These are phyloP conservation scores for Drosophila ficusphila DNA, from an alignment of 1,140 invertebrate species.

Conservation along the genomic window DNA sequence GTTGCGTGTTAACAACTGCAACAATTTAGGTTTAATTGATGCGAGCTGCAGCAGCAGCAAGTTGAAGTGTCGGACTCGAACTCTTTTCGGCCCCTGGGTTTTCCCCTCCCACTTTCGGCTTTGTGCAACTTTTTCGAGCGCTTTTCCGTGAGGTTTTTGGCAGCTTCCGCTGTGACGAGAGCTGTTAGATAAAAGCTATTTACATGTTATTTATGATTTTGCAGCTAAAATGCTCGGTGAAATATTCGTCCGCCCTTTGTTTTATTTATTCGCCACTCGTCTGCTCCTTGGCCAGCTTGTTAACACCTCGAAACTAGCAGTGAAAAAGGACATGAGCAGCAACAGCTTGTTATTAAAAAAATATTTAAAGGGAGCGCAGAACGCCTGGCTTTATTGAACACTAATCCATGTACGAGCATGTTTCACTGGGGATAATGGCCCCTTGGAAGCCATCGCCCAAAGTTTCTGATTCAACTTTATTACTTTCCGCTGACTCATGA, in stretches of 20 bases:
- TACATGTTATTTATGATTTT: slow-evolving; percentile 83
- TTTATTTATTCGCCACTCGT: slow-evolving; percentile 44
- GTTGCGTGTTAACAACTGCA: slow-evolving; percentile 82
- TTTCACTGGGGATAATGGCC: slow-evolving; percentile 58
- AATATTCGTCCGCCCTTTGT: slow-evolving; percentile 34
- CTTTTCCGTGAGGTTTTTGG: slow-evolving; percentile 43
- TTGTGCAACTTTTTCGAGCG: slow-evolving; percentile 66
- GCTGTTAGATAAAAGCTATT: slow-evolving; percentile 83
- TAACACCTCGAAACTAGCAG: slow-evolving; percentile 27
- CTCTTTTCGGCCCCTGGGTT: slow-evolving; percentile 6
- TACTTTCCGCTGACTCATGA: slow-evolving; percentile 75
- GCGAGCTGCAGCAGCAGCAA: slow-evolving; percentile 63
- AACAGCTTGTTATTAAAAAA: slow-evolving; percentile 43
- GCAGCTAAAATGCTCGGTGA: slow-evolving; percentile 79
- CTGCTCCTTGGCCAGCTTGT: slow-evolving; percentile 35
- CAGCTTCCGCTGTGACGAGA: slow-evolving; percentile 76
- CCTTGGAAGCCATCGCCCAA: not conserved
- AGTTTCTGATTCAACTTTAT: slow-evolving; percentile 57
- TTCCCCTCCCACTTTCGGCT: slow-evolving; percentile 10
- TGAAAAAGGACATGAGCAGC: slow-evolving; percentile 3
- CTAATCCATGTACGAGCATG: slow-evolving; percentile 72
- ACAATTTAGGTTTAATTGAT: slow-evolving; percentile 83
- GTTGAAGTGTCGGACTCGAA: slow-evolving; percentile 62
- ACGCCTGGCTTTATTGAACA: slow-evolving; percentile 62
- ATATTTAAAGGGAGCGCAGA: not conserved